Percentiles rank a stretch among this genome's conserved stretches.
Conservation (phyloP, 2,797 vertebrate species). For the Coregonus suidteri region DNA sequence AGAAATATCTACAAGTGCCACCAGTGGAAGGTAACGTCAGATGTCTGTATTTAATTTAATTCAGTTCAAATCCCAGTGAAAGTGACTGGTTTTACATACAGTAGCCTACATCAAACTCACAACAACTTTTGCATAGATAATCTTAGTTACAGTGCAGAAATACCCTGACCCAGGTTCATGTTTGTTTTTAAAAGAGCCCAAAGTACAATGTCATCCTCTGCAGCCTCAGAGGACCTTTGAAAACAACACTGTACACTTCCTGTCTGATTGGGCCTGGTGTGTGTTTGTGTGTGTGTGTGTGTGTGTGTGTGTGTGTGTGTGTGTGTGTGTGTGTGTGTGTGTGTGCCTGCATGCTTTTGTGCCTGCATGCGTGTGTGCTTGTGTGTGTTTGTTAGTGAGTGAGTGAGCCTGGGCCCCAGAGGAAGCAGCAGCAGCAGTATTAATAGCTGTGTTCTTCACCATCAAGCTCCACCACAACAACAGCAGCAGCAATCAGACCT, state of each 20-base stretch:
- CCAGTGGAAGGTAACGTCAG: neutral
- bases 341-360: neutral
- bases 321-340: neutral
- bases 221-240: constrained; percentile 28
- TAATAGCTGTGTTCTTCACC: constrained; percentile 66
- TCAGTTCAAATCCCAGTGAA: neutral
- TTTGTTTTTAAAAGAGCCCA: neutral
- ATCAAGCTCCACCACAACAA: constrained; percentile 51
- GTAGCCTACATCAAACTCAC: neutral
- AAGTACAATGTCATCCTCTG: constrained; percentile 18
- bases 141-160: constrained; percentile 12
- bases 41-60: neutral
- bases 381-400: neutral
- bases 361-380: neutral
- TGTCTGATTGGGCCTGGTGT: constrained; percentile 44
- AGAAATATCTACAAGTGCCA: neutral
- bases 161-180: constrained; percentile 12
- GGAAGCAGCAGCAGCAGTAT: constrained; percentile 57
- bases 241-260: constrained; percentile 46
- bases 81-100: neutral
- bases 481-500: neutral
- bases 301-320: neutral
- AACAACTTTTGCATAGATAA: neutral
- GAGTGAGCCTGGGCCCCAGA: constrained; percentile 44
- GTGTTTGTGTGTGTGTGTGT: neutral